Conservation (phyloP, 1,140 invertebrate genomes). For the Augochlora pura region DNA sequence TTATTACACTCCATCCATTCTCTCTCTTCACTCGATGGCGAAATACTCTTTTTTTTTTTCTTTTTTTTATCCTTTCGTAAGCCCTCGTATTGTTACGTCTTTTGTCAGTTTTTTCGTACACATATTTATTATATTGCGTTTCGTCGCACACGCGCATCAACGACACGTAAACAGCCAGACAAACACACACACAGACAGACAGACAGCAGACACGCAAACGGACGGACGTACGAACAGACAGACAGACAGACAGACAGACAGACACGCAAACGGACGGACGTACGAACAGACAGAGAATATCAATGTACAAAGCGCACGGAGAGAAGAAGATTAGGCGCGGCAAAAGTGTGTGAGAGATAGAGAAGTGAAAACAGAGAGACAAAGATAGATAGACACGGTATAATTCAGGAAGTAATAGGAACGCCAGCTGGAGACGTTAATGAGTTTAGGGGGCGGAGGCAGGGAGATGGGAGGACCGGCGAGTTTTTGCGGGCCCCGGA, state of each 20-base stretch:
- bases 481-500: conserved; percentile 11
- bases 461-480: conserved; percentile 26
- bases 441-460: conserved; percentile 33
- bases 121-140: conserved; percentile 20
- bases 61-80: neutral
- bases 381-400: neutral
- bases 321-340: conserved; percentile 22
- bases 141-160: neutral
- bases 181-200: conserved; percentile 54
- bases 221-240: conserved; percentile 38
- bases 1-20: conserved; percentile 58
- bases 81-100: conserved; percentile 24
- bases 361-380: neutral
- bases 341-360: neutral
- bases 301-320: conserved; percentile 11
- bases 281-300: conserved; percentile 34
- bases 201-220: conserved; percentile 39
- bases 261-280: conserved; percentile 40
- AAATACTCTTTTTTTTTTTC: conserved; percentile 17
- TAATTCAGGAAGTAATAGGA: conserved; percentile 28
- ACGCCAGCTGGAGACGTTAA: conserved; percentile 30
- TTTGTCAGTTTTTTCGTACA: too few relatives aligned
- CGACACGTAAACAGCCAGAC: conserved; percentile 50
- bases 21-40: conserved; percentile 41
- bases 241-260: conserved; percentile 46